Evolutionary conservation across 53 echinoderm and acorn worm genomes (phyloP).

Genomic region (Zoroaster sp.): DNA sequence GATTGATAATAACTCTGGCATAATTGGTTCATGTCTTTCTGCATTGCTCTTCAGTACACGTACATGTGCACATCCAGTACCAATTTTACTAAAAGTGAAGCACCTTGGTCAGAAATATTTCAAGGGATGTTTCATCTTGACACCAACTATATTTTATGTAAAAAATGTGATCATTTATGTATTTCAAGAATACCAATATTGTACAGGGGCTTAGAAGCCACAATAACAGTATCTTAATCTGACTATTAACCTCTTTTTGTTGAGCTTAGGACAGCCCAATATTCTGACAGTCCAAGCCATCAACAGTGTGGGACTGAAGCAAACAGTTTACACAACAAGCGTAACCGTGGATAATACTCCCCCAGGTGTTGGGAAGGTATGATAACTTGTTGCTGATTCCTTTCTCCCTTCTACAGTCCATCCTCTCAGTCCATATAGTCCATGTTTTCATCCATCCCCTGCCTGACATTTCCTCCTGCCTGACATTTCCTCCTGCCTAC

Average conservation of each 20-base stretch:
- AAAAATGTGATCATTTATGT: not conserved
- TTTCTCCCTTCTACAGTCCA: not conserved
- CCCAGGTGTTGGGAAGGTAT: conserved; percentile 35
- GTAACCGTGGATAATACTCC: conserved; percentile 39
- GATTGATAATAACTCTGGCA: not conserved
- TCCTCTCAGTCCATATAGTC: not conserved
- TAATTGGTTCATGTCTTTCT: no score
- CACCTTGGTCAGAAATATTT: not conserved
- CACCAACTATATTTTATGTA: not conserved
- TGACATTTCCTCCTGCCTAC: no score
- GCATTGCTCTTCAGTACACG: not conserved
- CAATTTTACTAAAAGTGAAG: not conserved
- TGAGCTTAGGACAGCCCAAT: conserved; percentile 5
- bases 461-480: no score
- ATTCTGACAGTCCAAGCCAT: conserved; percentile 26
- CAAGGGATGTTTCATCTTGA: not conserved
- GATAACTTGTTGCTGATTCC: not conserved
- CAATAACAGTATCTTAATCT: no score
- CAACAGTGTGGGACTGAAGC: conserved; percentile 37
- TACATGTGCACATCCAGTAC: not conserved
- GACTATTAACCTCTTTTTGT: not conserved
- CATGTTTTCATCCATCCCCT: not conserved
- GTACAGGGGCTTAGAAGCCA: no score
- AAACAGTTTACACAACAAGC: not conserved
- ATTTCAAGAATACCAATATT: not conserved